A percentile compares a stretch with the other conserved stretches of the same genome.
phyloP scores from a whole-genome alignment of 2,113 vertebrate genomes.

The Anhinga rufa region DNA sequence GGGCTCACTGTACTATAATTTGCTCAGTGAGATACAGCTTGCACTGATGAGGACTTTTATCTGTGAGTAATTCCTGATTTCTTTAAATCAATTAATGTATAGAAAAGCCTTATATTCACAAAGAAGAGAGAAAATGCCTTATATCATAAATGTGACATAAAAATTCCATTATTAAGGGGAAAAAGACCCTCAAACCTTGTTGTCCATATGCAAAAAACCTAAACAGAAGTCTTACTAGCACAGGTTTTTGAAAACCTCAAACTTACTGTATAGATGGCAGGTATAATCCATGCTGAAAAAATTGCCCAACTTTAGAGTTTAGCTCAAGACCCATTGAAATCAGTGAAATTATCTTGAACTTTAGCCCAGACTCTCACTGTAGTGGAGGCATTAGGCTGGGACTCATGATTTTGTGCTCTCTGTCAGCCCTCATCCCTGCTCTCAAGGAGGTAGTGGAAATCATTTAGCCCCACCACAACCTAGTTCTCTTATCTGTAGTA shows the following conservation, averaged over 20 bases:
- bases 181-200: rapidly evolving
- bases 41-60: neutral
- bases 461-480: neutral
- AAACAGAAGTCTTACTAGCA: neutral
- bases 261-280: neutral
- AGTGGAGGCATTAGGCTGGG: neutral
- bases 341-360: neutral
- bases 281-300: neutral
- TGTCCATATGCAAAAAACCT: neutral
- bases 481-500: neutral
- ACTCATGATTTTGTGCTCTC: neutral
- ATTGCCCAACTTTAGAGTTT: neutral
- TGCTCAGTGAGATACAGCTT: neutral
- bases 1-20: neutral
- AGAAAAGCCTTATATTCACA: neutral
- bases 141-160: neutral
- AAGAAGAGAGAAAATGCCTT: neutral
- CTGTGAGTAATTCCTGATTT: neutral
- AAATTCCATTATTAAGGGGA: neutral
- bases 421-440: neutral
- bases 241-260: neutral
- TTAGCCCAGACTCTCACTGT: neutral
- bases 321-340: neutral
- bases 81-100: neutral
- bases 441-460: neutral